Percentiles rank a stretch among this genome's conserved stretches.
phyloP scores from a whole-genome alignment of 2,888 invertebrate genomes.

The Drosophila tripunctata region DNA sequence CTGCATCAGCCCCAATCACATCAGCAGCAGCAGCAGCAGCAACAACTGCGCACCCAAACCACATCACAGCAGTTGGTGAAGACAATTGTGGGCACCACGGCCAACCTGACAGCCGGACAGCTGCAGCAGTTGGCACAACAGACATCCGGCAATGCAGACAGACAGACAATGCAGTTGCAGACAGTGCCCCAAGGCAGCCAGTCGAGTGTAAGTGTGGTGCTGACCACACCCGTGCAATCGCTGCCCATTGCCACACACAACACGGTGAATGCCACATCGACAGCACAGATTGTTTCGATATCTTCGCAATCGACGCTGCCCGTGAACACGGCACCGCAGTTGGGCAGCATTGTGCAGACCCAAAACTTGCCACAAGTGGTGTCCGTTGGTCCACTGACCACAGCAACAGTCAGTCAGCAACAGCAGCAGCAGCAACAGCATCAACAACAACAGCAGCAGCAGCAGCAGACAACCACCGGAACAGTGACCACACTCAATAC shows the following conservation, averaged over 20 bases:
- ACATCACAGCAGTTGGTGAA: constrained; percentile 82
- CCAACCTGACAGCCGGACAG: constrained; percentile 84
- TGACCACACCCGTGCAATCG: constrained; percentile 83
- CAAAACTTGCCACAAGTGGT: constrained; percentile 84
- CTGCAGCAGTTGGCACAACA: constrained; percentile 85
- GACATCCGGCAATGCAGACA: constrained; percentile 48
- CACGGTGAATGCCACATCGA: constrained; percentile 49
- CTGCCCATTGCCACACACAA: constrained; percentile 74
- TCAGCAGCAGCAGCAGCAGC: too few relatives aligned
- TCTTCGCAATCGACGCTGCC: constrained; percentile 81
- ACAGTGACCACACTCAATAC: constrained; percentile 83
- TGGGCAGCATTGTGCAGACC: constrained; percentile 83
- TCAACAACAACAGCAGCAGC: constrained; percentile 29
- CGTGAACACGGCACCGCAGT: constrained; percentile 74
- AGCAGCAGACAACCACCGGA: constrained; percentile 64
- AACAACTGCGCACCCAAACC: constrained; percentile 56
- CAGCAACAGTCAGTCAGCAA: constrained; percentile 81
- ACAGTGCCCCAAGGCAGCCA: constrained; percentile 66
- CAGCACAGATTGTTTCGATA: constrained; percentile 83
- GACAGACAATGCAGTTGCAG: constrained; percentile 73
- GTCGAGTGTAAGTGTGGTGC: constrained; percentile 83
- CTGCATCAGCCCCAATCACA: constrained; percentile 69
- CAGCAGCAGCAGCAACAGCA: constrained; percentile 54
- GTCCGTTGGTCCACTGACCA: constrained; percentile 84
- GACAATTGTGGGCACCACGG: constrained; percentile 81